Evolutionary conservation across 2,113 vertebrate genomes (phyloP), one percentile per base, ranked within the genome.

Genomic region (Chloropsis cyanopogon): DNA sequence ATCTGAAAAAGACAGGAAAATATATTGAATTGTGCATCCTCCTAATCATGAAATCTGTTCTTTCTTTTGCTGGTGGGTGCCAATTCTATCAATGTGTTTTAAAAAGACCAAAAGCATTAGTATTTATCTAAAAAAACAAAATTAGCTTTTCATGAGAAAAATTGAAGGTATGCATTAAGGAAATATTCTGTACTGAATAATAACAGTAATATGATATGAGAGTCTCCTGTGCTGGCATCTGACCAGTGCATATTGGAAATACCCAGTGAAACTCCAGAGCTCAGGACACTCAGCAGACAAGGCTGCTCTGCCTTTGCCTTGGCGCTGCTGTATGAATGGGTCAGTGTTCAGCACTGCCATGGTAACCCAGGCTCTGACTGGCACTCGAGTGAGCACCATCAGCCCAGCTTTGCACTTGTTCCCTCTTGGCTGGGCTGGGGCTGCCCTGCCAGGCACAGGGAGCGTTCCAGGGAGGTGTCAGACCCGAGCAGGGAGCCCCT

Each of bases 1-100:
- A 69, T 17, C 54, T 72, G 63, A 90, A 65, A 80, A 75, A 82
- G 33, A 35, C n/a, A 82, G 90, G 57, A 86, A 78, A 49, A 87
- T 28, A 49, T 4, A 49, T 5, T 60, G 66, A 73, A 64, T 31
- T 79, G 26, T 46, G 39, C 4, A 4, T 82, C 61, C 61, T 87
- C 66, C 69, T 56, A 47, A 87, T 64, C 12, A 85, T 37, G 37
- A 94, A 85, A 85, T 60, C 28, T 3, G 1, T 64, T 88, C 42
- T 14, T 82, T 49, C 57, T 82, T 82, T 41, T 71, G 47, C 35
- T 79, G 22, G 29, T 9, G 5, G n/a, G 22, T 94, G 46, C 39
- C 76, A 60, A 17, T 85, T 90, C 61, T 65, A 37, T 60, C 46
- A 29, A 25, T 22, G 33, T 15, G 11, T 11, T 50, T 92, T 80